phyloP scores from a whole-genome alignment of 2,797 vertebrate species.

The Pseudocheirus occidentalis region DNA sequence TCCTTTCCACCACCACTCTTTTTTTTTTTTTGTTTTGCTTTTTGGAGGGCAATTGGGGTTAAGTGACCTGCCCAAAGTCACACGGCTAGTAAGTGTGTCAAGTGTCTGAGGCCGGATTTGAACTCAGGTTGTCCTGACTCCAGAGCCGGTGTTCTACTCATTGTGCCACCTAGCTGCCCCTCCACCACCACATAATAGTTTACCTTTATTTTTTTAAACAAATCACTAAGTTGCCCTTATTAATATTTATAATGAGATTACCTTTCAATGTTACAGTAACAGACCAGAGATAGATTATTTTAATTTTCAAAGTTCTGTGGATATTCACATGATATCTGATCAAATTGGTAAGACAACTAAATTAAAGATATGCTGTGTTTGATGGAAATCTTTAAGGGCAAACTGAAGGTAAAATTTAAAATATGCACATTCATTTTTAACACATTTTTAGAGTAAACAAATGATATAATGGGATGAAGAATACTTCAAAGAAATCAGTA shows the following conservation, averaged over 20 bases:
- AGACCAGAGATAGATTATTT: not conserved
- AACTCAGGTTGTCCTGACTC: too few species aligned
- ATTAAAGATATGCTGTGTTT: not conserved
- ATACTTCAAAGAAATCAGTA: constrained; percentile 12
- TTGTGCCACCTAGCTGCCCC: too few species aligned
- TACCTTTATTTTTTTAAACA: not conserved
- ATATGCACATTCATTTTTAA: not conserved
- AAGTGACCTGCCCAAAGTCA: too few species aligned
- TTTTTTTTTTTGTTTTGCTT: too few species aligned
- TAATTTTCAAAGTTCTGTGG: not conserved
- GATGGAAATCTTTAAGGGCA: not conserved
- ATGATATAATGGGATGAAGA: constrained; percentile 31
- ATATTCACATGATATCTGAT: not conserved
- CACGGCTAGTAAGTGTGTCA: too few species aligned
- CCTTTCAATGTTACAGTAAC: not conserved
- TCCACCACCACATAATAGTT: not conserved
- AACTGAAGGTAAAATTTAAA: constrained; percentile 38
- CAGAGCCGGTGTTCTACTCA: too few species aligned
- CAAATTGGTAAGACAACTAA: not conserved
- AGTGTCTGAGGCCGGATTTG: too few species aligned
- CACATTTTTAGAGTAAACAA: constrained; percentile 42
- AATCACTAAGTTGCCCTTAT: not conserved
- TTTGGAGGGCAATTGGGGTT: too few species aligned
- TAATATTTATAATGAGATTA: not conserved
- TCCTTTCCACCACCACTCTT: not conserved